Base-by-base conservation (phyloP, 2,888 invertebrate genomes). In the Amphipoea oculea region DNA sequence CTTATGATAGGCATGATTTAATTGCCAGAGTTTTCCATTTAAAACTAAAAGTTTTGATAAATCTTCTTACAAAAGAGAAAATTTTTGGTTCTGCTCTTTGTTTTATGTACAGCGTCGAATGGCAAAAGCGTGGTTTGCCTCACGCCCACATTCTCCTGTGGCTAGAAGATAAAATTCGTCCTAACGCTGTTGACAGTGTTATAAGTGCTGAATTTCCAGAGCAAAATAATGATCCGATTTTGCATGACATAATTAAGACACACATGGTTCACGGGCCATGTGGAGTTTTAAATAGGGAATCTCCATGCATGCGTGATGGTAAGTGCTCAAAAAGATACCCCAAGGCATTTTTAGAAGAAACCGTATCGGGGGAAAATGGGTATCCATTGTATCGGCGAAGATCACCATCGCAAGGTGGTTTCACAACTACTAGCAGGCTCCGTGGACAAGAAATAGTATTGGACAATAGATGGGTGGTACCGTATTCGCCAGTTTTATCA, bases 71-170 rank as follows among this genome's bases (percentile, higher is more conserved):
- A 63, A 63, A 63, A 6, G 63, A 63, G 36, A 63, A 63, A 63
- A 17, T 63, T 17, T 63, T 63, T 17, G 63, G 63, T 36, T 6
- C 63, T 17, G 6, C 36, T 36, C 63, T 63, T 17, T 63, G 36
- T 63, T 63, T 36, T 17, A 63, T 63, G 63, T 63, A 63, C 4
- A 63, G 63, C 63, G 63, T 63, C 63, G 63, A 63, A 17, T 63
- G 63, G 63, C 63, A 63, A 63, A 63, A 63, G 63, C 63, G 63
- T 63, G 29, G 29, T 29, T 29, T 29, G 29, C 29, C 29, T 29
- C 29, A 29, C 29, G 29, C 29, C 29, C 29, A 36, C 29, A 65
- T 65, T 65, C 9, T 40, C 7, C 36, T 65, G 40, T 65, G 40
- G 65, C 65, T 65, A 4, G 65, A 40, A 65, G 36, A 65, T 0